Conservation (phyloP, 2,888 invertebrate species). For the Apoda limacodes region DNA sequence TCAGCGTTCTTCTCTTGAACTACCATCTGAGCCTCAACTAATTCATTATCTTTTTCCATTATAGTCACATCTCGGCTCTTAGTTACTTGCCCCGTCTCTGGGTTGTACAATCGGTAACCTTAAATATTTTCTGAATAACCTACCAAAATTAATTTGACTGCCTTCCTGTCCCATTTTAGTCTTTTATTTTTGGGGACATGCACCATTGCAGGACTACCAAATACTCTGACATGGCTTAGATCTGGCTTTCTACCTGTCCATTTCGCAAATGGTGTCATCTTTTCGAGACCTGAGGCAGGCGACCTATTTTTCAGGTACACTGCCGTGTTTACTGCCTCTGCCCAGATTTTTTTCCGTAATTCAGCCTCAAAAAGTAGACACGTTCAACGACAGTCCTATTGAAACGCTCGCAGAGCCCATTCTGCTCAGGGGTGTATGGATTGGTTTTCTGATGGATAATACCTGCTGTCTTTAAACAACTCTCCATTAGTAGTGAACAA, state of each 20-base stretch:
- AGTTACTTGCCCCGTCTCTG: conserved; percentile 6
- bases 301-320: conserved; percentile 13
- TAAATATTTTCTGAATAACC: no score
- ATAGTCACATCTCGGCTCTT: conserved; percentile 15
- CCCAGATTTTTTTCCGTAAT: conserved; percentile 14
- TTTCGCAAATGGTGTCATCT: no score
- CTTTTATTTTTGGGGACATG: no score
- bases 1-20: conserved; percentile 10
- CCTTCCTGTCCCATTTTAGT: no score
- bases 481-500: conserved; percentile 16
- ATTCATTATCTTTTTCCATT: no score
- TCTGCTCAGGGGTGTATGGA: conserved; percentile 20
- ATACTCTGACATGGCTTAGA: no score
- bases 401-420: conserved; percentile 17
- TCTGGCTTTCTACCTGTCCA: no score
- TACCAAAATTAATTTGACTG: no score
- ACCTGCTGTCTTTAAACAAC: conserved; percentile 15
- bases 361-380: conserved; percentile 17
- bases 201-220: no score
- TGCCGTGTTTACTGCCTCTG: conserved; percentile 17
- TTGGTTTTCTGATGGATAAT: conserved; percentile 22
- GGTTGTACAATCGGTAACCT: no score
- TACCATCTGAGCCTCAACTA: no score
- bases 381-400: conserved; percentile 19
- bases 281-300: no score